Evolutionary conservation across 2,888 invertebrate species (phyloP), one percentile per base, ranked within the genome.

Genomic region (Rhogogaster chlorosoma): DNA sequence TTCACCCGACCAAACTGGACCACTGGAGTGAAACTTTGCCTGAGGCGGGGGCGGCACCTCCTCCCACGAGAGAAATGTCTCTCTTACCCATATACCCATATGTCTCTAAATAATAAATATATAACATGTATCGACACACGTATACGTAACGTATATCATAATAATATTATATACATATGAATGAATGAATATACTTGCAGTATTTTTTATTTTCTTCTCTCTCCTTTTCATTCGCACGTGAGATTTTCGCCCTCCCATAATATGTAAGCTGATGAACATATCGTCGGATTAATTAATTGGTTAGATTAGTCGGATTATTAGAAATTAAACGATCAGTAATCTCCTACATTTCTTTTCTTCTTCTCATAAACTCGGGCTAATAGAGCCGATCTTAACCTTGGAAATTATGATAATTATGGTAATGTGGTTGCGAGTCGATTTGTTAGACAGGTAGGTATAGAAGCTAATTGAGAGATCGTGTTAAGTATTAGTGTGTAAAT

Each of bases 11-110:
- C 90, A 90, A 91, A 91, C 91, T 90, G 89, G 88, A 90, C 91
- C 90, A 89, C 87, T 88, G 87, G 89, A 92, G 91, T 92, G 92
- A 92, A 92, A 92, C 91, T 91, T 86, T 86, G 92, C 92, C 89
- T 82, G 88, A 84, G 91, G 92, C 91, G 89, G 88, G 89, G 92
- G 91, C 91, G 91, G 90, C 87, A 88, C 88, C 88, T 86, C 86
- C 80, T 86, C 87, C 86, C 86, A 83, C 83, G 45, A 83, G 67
- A 83, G 26, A 80, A 64, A 70, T 83, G 49, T 67, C 80, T 80
- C 42, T 77, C 32, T 77, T 53, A 71, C 36, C 42, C 1, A 22
- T 22, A 22, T 42, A 38, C 38, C 7, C 18, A 0, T 3, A 70
- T 38, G 67, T 42, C 42, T 42, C 42, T 42, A 10, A 42, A 42